phyloP scores from a whole-genome alignment of 1,140 invertebrate genomes.

The Rhyacophila brunnea region DNA sequence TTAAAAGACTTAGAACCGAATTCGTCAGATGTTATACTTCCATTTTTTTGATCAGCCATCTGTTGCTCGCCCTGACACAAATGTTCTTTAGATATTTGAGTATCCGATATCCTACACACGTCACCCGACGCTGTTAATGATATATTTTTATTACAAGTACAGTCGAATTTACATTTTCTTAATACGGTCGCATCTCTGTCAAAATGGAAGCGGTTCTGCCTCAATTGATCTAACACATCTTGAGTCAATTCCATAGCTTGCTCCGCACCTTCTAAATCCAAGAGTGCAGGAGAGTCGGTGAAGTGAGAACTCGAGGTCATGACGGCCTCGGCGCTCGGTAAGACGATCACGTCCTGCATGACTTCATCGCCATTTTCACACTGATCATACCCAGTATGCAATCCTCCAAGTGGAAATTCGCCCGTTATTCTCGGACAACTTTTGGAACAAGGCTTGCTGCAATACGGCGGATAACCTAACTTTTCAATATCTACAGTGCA shows the following conservation, averaged over 20 bases:
- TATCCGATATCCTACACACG: no score
- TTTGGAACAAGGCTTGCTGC: slow-evolving; percentile 15
- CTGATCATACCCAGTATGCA: slow-evolving; percentile 35
- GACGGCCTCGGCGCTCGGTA: slow-evolving; percentile 51
- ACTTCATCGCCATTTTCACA: slow-evolving; percentile 36
- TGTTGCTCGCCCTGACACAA: no score
- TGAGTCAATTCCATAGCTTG: slow-evolving; percentile 1
- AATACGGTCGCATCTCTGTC: no score
- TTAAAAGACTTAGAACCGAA: no score
- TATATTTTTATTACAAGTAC: no score
- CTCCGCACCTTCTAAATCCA: slow-evolving; percentile 5
- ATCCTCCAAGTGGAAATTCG: slow-evolving; percentile 32
- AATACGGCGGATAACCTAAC: slow-evolving; percentile 28
- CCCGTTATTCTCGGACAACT: slow-evolving; percentile 38
- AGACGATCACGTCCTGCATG: slow-evolving; percentile 49
- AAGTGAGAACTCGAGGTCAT: slow-evolving; percentile 36
- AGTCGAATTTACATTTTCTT: no score
- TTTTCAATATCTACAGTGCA: slow-evolving; percentile 42
- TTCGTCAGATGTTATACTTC: no score
- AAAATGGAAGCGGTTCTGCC: no score
- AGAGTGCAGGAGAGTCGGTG: slow-evolving; percentile 18
- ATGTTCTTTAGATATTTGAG: no score
- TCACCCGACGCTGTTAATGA: no score
- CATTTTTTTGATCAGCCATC: no score
- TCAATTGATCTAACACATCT: no score